Conservation (phyloP, 2,113 vertebrate species). For the Opisthocomus hoazin region DNA sequence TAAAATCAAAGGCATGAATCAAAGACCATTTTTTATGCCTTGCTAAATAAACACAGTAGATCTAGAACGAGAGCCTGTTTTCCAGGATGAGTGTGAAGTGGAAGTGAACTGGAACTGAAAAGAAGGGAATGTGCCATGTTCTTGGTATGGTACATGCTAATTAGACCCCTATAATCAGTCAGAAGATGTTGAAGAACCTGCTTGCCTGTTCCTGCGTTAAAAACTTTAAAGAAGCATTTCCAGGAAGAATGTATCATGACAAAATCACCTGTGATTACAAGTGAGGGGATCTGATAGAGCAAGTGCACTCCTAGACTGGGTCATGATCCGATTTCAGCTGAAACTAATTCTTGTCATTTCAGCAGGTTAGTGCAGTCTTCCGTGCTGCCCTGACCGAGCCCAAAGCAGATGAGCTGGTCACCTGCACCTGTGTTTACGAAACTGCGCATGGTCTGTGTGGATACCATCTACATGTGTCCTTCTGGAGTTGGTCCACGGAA, state of each 20-base stretch:
- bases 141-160: neutral
- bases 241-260: neutral
- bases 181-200: neutral
- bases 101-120: neutral
- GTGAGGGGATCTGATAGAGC: neutral
- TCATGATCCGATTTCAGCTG: neutral
- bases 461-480: too few species aligned
- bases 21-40: neutral
- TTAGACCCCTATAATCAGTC: neutral
- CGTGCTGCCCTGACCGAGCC: neutral
- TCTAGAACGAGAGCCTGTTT: neutral
- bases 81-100: neutral
- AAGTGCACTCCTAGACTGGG: rapidly evolving
- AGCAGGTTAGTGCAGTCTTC: neutral
- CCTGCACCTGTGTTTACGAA: neutral
- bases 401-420: neutral
- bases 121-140: neutral
- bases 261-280: neutral
- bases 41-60: neutral
- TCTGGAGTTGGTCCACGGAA: neutral
- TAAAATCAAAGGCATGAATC: neutral
- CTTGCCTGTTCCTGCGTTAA: neutral
- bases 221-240: neutral
- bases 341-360: neutral
- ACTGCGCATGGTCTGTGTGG: neutral